A percentile compares a stretch with the other conserved stretches of the same genome.
These are phyloP conservation scores for Halotydeus destructor DNA, from an alignment of 1,140 invertebrate genomes.

Conservation along the genomic window DNA sequence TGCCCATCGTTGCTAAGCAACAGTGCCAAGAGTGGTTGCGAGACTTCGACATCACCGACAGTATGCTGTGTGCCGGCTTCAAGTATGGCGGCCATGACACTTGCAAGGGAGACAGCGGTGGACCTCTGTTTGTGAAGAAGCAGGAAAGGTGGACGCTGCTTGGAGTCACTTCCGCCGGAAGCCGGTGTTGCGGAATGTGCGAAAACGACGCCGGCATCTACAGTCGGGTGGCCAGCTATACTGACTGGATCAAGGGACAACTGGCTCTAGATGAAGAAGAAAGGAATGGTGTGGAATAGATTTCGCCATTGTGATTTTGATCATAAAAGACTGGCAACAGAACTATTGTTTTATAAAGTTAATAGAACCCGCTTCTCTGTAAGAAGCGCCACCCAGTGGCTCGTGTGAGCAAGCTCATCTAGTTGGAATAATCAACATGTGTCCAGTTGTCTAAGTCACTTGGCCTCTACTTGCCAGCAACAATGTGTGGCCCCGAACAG, in stretches of 20 bases:
- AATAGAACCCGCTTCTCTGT: too few species aligned
- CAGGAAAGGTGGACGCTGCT: constrained; percentile 20
- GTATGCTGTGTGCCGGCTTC: constrained; percentile 22
- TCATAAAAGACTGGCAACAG: too few species aligned
- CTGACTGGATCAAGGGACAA: constrained; percentile 22
- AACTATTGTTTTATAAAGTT: too few species aligned
- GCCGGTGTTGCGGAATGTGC: constrained; percentile 50
- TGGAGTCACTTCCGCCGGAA: constrained; percentile 47
- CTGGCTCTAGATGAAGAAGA: too few species aligned
- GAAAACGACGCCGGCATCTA: constrained; percentile 63
- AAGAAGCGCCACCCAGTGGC: too few species aligned
- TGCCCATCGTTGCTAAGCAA: constrained; percentile 12
- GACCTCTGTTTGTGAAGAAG: constrained; percentile 8
- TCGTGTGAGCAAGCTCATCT: too few species aligned
- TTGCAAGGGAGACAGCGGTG: constrained; percentile 18
- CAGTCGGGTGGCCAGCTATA: constrained; percentile 35
- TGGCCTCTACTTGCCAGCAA: too few species aligned
- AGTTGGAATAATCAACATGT: too few species aligned
- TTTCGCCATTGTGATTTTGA: too few species aligned
- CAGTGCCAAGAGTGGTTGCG: constrained; percentile 11
- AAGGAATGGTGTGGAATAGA: too few species aligned
- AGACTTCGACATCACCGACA: constrained; percentile 7
- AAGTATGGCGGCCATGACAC: constrained; percentile 19
- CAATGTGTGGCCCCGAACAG: too few species aligned
- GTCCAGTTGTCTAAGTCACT: too few species aligned